Conservation (phyloP, 2,888 invertebrate genomes). For the Napeogenes inachia region DNA sequence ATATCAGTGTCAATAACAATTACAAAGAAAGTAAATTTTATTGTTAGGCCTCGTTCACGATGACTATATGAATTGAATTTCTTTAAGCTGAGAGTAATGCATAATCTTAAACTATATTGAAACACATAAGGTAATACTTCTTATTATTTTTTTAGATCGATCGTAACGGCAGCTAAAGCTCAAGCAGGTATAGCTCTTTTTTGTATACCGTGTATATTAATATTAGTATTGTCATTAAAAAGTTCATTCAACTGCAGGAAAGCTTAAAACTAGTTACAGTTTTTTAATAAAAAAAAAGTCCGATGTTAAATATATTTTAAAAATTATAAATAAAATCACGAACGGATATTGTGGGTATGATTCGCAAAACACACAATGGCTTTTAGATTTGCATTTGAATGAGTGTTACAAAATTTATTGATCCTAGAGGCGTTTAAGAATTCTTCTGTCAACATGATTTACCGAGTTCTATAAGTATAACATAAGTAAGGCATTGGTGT, state of each 20-base stretch:
- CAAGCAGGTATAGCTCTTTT: too few relatives aligned
- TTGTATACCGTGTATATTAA: too few relatives aligned
- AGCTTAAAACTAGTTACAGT: too few relatives aligned
- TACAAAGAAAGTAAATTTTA: background rate
- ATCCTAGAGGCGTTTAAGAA: conserved; percentile 26
- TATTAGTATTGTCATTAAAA: too few relatives aligned
- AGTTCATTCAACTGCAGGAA: too few relatives aligned
- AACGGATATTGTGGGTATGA: background rate
- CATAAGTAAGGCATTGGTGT: conserved; percentile 33
- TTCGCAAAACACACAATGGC: background rate
- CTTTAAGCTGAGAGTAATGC: too few relatives aligned
- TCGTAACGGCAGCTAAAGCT: too few relatives aligned
- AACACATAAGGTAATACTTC: too few relatives aligned
- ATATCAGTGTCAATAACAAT: conserved; percentile 39
- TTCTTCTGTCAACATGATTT: conserved; percentile 19
- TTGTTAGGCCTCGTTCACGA: background rate
- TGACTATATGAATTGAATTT: background rate
- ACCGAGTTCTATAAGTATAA: conserved; percentile 27
- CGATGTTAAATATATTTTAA: background rate
- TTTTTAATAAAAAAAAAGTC: background rate
- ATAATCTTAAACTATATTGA: too few relatives aligned
- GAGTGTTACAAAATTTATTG: conserved; percentile 23
- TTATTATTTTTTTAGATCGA: too few relatives aligned
- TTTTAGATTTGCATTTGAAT: conserved; percentile 19
- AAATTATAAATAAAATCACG: background rate